Percentiles rank a stretch among this genome's conserved stretches.
These are phyloP conservation scores for Protaetia brevitarsis DNA, from an alignment of 1,140 invertebrate genomes.

Conservation along the genomic window DNA sequence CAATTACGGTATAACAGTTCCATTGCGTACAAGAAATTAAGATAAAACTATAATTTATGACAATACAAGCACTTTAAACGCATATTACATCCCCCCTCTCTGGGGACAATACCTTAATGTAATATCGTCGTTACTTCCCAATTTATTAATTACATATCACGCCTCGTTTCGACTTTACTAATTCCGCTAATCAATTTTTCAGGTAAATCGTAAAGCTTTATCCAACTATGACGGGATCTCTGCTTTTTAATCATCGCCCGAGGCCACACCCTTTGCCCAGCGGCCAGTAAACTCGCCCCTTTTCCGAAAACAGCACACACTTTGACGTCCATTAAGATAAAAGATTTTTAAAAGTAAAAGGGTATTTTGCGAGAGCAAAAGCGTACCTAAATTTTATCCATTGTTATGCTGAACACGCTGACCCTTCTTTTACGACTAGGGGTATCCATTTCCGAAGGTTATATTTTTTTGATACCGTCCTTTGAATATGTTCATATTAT, in stretches of 20 bases:
- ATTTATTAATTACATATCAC: background rate
- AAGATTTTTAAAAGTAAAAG: slow-evolving; percentile 36
- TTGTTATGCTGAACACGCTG: slow-evolving; percentile 39
- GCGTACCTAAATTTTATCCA: slow-evolving; percentile 41
- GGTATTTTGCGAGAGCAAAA: slow-evolving; percentile 44
- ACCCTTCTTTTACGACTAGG: slow-evolving; percentile 42
- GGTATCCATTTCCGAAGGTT: slow-evolving; percentile 46
- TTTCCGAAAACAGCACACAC: background rate
- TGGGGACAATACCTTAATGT: background rate
- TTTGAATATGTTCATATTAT: slow-evolving; percentile 42
- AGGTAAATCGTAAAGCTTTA: background rate
- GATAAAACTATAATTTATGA: no score
- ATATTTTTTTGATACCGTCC: slow-evolving; percentile 39
- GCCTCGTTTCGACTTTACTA: background rate
- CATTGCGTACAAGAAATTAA: no score
- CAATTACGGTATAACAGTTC: no score
- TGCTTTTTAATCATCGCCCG: background rate
- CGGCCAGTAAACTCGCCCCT: slow-evolving; percentile 23
- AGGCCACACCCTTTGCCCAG: slow-evolving; percentile 14
- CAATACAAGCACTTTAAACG: no score
- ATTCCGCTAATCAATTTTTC: slow-evolving; percentile 16
- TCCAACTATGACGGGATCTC: background rate
- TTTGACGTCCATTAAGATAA: slow-evolving; percentile 22
- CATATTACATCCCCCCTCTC: no score
- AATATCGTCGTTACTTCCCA: background rate